A percentile compares a stretch with the other conserved stretches of the same genome.
These are phyloP conservation scores for Hypselothyrea guttata DNA, from an alignment of 2,888 invertebrate genomes.

Conservation along the genomic window DNA sequence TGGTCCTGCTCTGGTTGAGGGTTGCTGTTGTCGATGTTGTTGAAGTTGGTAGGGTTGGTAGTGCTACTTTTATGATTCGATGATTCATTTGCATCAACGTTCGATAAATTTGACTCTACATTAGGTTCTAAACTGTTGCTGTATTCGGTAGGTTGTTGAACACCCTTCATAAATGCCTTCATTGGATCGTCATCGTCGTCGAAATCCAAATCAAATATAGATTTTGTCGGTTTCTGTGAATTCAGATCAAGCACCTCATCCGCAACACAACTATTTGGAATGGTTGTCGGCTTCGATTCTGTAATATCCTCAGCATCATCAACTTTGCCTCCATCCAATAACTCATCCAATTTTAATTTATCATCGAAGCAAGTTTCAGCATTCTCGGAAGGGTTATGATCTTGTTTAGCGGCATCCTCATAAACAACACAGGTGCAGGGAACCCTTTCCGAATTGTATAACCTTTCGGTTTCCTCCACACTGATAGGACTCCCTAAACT, in stretches of 20 bases:
- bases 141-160: conserved; percentile 27
- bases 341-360: too few relatives aligned
- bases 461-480: conserved; percentile 44
- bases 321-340: too few relatives aligned
- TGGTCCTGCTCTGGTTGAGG: conserved; percentile 6
- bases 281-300: neutral
- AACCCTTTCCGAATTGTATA: conserved; percentile 53
- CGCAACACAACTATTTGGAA: conserved; percentile 1
- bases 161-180: conserved; percentile 66
- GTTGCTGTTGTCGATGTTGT: conserved; percentile 2
- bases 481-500: conserved; percentile 42
- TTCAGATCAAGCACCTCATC: conserved; percentile 11
- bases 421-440: conserved; percentile 71
- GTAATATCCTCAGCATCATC: neutral
- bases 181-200: conserved; percentile 81
- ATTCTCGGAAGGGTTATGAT: too few relatives aligned
- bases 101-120: too few relatives aligned
- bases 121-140: conserved; percentile 6
- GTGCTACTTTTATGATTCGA: too few relatives aligned
- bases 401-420: conserved; percentile 40
- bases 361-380: too few relatives aligned
- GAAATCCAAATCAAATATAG: conserved; percentile 82
- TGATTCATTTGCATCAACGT: too few relatives aligned
- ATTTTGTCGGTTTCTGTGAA: conserved; percentile 75
- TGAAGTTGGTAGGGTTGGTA: too few relatives aligned